Base-by-base conservation (phyloP, 2,113 vertebrate species). In the Actenoides lindsayi region DNA sequence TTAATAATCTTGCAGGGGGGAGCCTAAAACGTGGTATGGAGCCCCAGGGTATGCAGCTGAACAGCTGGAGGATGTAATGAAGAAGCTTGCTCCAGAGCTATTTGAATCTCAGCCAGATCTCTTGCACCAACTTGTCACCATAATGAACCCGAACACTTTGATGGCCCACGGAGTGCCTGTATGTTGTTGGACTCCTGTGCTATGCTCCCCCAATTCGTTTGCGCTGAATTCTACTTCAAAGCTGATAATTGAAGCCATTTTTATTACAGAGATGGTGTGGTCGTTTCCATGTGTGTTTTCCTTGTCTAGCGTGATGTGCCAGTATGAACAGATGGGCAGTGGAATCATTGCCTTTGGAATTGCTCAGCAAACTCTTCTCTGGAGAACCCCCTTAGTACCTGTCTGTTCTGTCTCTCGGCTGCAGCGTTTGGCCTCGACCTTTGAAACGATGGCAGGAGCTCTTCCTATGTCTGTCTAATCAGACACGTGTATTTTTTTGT, bases 141-240 rank as follows among this genome's bases (percentile, higher is more conserved):
- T 99, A 98, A 99, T 99, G 99, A 99, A 99, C 98, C 99, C 99
- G 78, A 99, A 99, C 97, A 99, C 99, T 39, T 98, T 99, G 88
- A 99, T 99, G 99, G 97, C 98, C 88, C 98, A 99, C 33, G 99
- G 99, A 95, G 99, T 99, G 94, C 99, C 99, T 94, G 99, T 99
- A 99, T 96, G 99, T 98, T 83, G 88, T 89, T 80, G 21, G 44
- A 88, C 73, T 88, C 57, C 78, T 84, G 68, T 94, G 71, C 92
- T 83, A 24, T 51, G 37, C 89, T 95, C 83, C 93, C 33, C 88
- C 69, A 62, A 56, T 76, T 50, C 19, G 8, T 53, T 56, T n/a
- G 54, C 83, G 33, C 57, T 83, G 27, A 84, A 30, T 51, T 10
- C 81, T 87, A 17, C 88, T 78, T 51, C 60, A 68, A 71, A 63